Percentiles rank a stretch among this genome's conserved stretches.
Evolutionary conservation across 2,113 vertebrate genomes (phyloP).

Genomic region (Oryzias javanicus): DNA sequence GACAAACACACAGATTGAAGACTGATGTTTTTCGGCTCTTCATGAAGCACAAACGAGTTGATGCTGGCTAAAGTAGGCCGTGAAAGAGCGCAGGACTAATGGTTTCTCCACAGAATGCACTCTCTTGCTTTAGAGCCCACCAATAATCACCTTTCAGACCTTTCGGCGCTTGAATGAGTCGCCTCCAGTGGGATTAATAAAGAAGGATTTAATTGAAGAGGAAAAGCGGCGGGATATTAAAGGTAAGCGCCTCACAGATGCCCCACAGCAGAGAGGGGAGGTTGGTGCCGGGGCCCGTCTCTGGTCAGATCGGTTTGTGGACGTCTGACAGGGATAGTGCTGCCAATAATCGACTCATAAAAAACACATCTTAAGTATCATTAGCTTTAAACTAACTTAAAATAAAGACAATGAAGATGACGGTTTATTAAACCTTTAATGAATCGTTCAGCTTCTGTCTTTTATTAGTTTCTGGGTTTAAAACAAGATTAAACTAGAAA

Average conservation of each 20-base stretch:
- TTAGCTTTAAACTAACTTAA: too few relatives aligned
- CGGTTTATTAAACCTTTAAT: not conserved
- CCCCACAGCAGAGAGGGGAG: conserved; percentile 8
- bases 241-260: conserved; percentile 22
- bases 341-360: not conserved
- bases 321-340: conserved; percentile 11
- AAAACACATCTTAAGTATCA: too few relatives aligned
- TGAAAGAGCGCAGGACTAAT: conserved; percentile 20
- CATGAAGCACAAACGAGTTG: conserved; percentile 24
- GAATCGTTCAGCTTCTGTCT: too few relatives aligned
- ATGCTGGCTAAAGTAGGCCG: conserved; percentile 16
- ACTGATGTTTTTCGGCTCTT: conserved; percentile 22
- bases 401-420: too few relatives aligned
- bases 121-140: conserved; percentile 17
- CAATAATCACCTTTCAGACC: conserved; percentile 42
- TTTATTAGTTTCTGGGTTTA: too few relatives aligned
- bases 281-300: conserved; percentile 3
- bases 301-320: conserved; percentile 4
- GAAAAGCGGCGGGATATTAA: conserved; percentile 47
- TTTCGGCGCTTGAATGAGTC: conserved; percentile 23
- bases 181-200: conserved; percentile 38
- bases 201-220: conserved; percentile 34
- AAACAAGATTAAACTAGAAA: too few relatives aligned
- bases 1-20: conserved; percentile 7
- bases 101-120: conserved; percentile 27